These are phyloP conservation scores for Balanococcus diminutus DNA, from an alignment of 2,888 invertebrate species.

Conservation along the genomic window DNA sequence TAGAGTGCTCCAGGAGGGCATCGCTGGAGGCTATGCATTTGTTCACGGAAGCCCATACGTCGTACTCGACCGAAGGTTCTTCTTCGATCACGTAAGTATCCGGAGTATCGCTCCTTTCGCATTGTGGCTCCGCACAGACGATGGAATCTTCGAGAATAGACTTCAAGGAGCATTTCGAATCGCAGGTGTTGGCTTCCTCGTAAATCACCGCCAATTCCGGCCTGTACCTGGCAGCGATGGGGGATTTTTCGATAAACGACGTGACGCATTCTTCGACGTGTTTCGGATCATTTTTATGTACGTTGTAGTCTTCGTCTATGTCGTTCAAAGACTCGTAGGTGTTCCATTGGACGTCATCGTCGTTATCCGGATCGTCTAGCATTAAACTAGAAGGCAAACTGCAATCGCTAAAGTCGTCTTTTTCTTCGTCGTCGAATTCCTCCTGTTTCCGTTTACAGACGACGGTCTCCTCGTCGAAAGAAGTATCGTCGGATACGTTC, in stretches of 20 bases:
- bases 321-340: conserved; percentile 8
- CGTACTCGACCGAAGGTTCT: background rate
- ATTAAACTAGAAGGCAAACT: background rate
- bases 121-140: background rate
- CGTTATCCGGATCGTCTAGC: background rate
- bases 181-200: background rate
- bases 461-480: conserved; percentile 29
- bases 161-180: background rate
- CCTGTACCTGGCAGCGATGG: background rate
- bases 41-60: background rate
- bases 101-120: conserved; percentile 12
- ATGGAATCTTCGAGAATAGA: background rate
- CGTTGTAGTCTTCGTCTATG: conserved; percentile 4
- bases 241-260: background rate
- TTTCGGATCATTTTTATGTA: background rate
- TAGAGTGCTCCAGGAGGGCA: background rate
- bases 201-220: conserved; percentile 39
- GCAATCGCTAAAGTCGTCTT: background rate
- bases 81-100: conserved; percentile 19
- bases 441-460: background rate
- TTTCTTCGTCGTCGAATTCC: background rate
- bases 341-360: background rate
- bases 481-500: conserved; percentile 46
- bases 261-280: background rate
- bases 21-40: background rate